Base-by-base conservation (phyloP, 2,797 vertebrate genomes). In the Schizopygopsis malacanthus region DNA sequence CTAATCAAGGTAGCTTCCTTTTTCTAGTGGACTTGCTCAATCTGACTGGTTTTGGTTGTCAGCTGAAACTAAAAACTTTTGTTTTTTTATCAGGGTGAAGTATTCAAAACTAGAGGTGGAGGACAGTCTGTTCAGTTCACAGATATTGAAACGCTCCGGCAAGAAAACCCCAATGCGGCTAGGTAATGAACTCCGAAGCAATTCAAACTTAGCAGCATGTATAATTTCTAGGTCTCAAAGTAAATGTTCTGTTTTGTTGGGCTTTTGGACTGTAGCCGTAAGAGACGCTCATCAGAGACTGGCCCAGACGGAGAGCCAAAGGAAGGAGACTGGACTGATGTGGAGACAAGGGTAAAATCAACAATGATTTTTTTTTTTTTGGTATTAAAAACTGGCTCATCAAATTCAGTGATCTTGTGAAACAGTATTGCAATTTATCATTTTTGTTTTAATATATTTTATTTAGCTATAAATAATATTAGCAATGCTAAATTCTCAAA, bases 111-210 rank as follows among this genome's bases (percentile, higher is more conserved):
- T 52, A 94, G 97, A 88, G 97, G 98, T 2, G 98, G 98, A 0
- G 97, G 98, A 86, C 98, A 99, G 86, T 90, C 97, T 0, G 97
- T 99, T 81, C 97, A 98, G 86, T 99, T 99, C 93, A 99, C 98
- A 0, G 97, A 99, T 82, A 96, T 98, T 0, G 98, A 99, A 92
- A 99, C 97, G 0, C 94, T 99, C 54, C 97, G 93, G 86, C 97
- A 99, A 89, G 96, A 99, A 92, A 95, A 95, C 37, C 94, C 97
- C 50, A 91, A 93, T 0, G 92, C 91, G 0, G 72, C 91, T 56
- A 95, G 94, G 95, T 96, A 89, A 20, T 28, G 82, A 5, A 15
- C 1, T 10, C 6, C 12, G 13, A 6, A 2, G 61, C 61, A 28
- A 15, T 63, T 63, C 61, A 28, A 28, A 6, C 12, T 63, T 28